Evolutionary conservation across 2,113 vertebrate genomes (phyloP), one percentile per base, ranked within the genome.

Genomic region (Euleptes europaea): DNA sequence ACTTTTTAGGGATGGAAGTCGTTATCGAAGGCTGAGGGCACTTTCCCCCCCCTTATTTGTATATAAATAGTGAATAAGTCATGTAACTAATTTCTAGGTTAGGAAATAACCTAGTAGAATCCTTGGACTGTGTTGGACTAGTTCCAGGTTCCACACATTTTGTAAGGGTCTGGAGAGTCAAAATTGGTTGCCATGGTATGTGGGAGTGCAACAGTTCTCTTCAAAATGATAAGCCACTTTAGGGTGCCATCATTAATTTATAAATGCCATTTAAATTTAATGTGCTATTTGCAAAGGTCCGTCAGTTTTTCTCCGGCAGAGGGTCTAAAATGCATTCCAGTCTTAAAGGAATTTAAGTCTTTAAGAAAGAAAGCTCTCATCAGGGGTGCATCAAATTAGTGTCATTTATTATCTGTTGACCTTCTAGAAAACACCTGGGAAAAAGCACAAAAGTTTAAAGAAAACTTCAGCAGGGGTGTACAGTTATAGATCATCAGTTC

Each of bases 181-280:
- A 19, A 67, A 78, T 81, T 31, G 4, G 38, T 23, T 1, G 54
- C 54, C 33, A 72, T 67, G 38, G 5, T n/a, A 35, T 69, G 28
- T 49, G 28, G 40, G 35, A 42, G 33, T 65, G 38, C 76, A 77
- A 89, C 85, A 65, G 72, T 67, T 66, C 71, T 31, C n/a, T 88
- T 88, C 69, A 51, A 5, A 87, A 38, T 85, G 12, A 8, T 77
- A 80, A 75, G 13, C 72, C 86, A 47, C 66, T 38, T 90, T 89
- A 74, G 33, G 78, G 66, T 84, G 13, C n/a, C 69, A 42, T 84
- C 63, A 71, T 74, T 35, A 86, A 26, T 85, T 90, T 57, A 54
- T 82, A 78, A 91, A 83, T 51, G 33, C 40, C 66, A 35, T 38
- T 14, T 1, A 54, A 47, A 49, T 40, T n/a, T 83, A 77, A 38